phyloP scores from a whole-genome alignment of 2,888 invertebrate genomes.

The Monoplex corrugatus region DNA sequence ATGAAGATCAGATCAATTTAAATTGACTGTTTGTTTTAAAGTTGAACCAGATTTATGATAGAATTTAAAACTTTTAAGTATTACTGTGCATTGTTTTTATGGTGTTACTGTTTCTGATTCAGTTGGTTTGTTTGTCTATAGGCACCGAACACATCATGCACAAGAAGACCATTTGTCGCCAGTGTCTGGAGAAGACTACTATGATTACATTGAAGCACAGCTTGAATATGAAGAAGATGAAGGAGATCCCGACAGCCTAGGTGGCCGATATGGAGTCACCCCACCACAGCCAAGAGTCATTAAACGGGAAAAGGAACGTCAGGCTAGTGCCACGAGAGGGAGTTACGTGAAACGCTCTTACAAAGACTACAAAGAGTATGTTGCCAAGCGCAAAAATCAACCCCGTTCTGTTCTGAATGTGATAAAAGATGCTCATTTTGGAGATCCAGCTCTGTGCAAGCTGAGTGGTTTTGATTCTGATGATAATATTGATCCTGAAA shows the following conservation, averaged over 20 bases:
- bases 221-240: constrained; percentile 64
- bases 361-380: constrained; percentile 57
- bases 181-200: constrained; percentile 56
- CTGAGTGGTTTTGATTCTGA: constrained; percentile 73
- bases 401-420: constrained; percentile 61
- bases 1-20: too few species aligned
- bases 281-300: constrained; percentile 67
- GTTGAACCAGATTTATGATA: too few species aligned
- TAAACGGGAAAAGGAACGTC: constrained; percentile 65
- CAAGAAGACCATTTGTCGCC: constrained; percentile 17
- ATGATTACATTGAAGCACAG: constrained; percentile 54
- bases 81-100: constrained; percentile 3
- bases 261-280: constrained; percentile 65
- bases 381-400: constrained; percentile 40
- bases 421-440: constrained; percentile 71
- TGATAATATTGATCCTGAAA: constrained; percentile 69
- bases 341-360: constrained; percentile 54
- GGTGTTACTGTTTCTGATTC: background rate
- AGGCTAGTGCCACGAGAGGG: constrained; percentile 54
- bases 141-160: background rate
- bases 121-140: background rate
- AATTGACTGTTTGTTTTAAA: too few species aligned
- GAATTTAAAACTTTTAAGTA: too few species aligned
- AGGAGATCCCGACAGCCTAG: constrained; percentile 56
- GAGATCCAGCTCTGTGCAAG: constrained; percentile 67